These are phyloP conservation scores for Lycia hirtaria DNA, from an alignment of 2,888 invertebrate genomes.

Conservation along the genomic window DNA sequence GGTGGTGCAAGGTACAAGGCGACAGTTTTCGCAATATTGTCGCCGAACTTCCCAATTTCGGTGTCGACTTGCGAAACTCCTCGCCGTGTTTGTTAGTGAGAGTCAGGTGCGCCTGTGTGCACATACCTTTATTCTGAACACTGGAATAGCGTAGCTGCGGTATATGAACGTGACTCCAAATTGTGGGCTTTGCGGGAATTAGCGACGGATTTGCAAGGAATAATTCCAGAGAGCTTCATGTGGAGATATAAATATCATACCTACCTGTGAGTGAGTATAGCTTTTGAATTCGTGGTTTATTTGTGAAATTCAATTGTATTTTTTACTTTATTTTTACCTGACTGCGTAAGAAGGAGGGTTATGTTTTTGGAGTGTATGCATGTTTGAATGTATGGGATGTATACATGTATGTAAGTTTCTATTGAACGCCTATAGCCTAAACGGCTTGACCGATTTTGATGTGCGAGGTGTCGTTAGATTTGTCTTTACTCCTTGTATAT, in stretches of 20 bases:
- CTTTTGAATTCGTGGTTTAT: constrained; percentile 4
- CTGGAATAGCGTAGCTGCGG: constrained; percentile 29
- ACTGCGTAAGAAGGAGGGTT: no score
- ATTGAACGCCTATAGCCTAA: no score
- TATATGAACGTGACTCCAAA: constrained; percentile 68
- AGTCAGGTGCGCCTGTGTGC: constrained; percentile 63
- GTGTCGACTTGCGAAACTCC: constrained; percentile 83
- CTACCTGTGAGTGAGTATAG: constrained; percentile 3
- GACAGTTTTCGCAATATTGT: constrained; percentile 78
- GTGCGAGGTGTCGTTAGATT: no score
- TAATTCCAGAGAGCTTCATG: constrained; percentile 55
- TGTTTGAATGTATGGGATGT: no score
- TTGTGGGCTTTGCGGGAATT: constrained; percentile 74
- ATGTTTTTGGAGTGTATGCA: no score
- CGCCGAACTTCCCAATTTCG: constrained; percentile 77
- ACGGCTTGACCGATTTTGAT: no score
- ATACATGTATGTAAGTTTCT: no score
- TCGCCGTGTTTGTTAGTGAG: constrained; percentile 59
- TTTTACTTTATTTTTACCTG: no score
- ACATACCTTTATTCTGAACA: constrained; percentile 34
- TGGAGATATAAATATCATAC: constrained; percentile 38
- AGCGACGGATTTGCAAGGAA: constrained; percentile 71
- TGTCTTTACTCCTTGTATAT: no score
- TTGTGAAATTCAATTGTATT: background rate
- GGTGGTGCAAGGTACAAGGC: constrained; percentile 52